Conservation (phyloP, 2,888 invertebrate species). For the Dione juno region DNA sequence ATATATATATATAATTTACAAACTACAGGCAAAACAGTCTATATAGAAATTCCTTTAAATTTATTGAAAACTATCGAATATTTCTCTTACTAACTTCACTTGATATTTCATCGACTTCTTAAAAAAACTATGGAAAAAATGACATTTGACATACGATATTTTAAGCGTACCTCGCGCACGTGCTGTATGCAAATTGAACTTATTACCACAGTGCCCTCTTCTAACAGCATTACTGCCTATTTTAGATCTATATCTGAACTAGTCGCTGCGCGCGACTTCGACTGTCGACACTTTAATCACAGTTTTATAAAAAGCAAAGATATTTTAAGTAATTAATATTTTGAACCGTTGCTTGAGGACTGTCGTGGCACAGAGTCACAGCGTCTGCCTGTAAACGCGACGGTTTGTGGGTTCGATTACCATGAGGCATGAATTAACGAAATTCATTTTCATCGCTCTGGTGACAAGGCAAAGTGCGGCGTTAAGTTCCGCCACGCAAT, state of each 20-base stretch:
- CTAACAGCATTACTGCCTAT: conserved; percentile 14
- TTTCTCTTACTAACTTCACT: background rate
- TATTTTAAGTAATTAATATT: no score
- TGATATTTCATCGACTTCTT: background rate
- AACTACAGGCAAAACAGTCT: no score
- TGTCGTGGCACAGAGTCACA: no score
- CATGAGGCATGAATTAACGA: no score
- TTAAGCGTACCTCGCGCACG: conserved; percentile 53
- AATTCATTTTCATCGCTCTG: no score
- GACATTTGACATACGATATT: conserved; percentile 34
- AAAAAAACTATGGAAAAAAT: conserved; percentile 19
- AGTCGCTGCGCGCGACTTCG: background rate
- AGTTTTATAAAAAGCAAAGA: background rate
- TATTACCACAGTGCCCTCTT: conserved; percentile 48
- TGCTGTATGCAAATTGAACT: conserved; percentile 67
- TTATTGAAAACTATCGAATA: background rate
- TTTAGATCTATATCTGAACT: conserved; percentile 1
- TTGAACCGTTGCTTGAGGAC: no score
- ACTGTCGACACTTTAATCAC: background rate
- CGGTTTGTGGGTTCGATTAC: no score
- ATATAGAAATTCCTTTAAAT: no score
- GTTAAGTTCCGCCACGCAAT: no score
- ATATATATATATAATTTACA: no score
- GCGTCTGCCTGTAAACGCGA: no score
- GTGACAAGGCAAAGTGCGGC: no score